A percentile compares a stretch with the other conserved stretches of the same genome.
phyloP scores from a whole-genome alignment of 2,888 invertebrate species.

The Opisthograptis luteolata region DNA sequence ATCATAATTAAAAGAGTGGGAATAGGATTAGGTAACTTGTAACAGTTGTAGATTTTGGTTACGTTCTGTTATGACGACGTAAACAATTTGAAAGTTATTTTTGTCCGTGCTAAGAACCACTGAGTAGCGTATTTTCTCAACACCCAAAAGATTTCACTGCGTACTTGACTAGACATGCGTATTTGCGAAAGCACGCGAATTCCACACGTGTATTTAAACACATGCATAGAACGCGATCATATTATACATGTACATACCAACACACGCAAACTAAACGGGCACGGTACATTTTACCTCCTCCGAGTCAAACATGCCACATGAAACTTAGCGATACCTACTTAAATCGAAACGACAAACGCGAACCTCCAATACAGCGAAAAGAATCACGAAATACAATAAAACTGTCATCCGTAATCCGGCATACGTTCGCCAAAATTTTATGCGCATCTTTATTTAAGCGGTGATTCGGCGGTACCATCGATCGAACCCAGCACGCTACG shows the following conservation, averaged over 20 bases:
- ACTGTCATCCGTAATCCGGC: slow-evolving; percentile 57
- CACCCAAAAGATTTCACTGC: slow-evolving; percentile 5
- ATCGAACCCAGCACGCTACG: slow-evolving; percentile 73
- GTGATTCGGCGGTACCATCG: slow-evolving; percentile 62
- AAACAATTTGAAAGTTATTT: slow-evolving; percentile 8
- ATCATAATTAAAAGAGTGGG: no score
- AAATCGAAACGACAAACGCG: slow-evolving; percentile 28
- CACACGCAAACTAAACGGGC: background rate
- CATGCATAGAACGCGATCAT: background rate
- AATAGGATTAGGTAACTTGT: no score
- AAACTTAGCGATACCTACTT: slow-evolving; percentile 23
- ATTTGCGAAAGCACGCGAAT: slow-evolving; percentile 5
- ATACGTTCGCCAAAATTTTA: slow-evolving; percentile 69
- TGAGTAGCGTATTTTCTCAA: slow-evolving; percentile 7
- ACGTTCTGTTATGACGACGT: background rate
- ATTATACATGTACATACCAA: background rate
- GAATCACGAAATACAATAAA: slow-evolving; percentile 55
- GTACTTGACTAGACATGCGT: slow-evolving; percentile 10
- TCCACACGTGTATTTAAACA: background rate
- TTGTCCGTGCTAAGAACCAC: slow-evolving; percentile 8
- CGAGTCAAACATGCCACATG: slow-evolving; percentile 29
- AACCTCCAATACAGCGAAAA: slow-evolving; percentile 34
- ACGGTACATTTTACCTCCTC: background rate
- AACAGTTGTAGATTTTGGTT: background rate
- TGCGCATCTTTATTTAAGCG: slow-evolving; percentile 74